Base-by-base conservation (phyloP, 2,797 vertebrate species). In the Gallirallus australis region DNA sequence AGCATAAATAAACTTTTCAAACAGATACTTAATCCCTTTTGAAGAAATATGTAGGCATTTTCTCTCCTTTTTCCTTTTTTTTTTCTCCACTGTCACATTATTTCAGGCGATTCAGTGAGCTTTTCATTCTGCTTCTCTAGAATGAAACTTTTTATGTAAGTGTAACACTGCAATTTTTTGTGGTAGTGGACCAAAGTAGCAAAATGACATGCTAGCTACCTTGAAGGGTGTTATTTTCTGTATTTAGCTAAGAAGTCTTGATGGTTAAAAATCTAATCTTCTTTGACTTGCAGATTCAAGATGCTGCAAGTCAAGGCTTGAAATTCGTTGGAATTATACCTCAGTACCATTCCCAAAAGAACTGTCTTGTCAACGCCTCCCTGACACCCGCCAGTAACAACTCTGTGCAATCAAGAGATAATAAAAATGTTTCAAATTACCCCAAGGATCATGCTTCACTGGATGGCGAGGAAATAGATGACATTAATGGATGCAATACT, bases 321-420 rank as follows among this genome's bases (percentile, higher is more conserved):
- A 98, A 98, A 96, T 99, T 99, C 65, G 98, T 99, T 30, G 99
- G 99, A 56, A 99, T 99, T 69, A 97, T 99, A 89, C 99, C 99
- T 95, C 99, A 99, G 89, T 99, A 99, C 27, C 98, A 96, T 40
- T 98, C 97, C 90, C 90, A 98, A 23, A 98, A 63, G 91, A 93
- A 91, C 89, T 95, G 95, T 20, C 95, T 89, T 25, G 94, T 96
- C 86, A 87, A 82, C 54, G 3, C 94, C 64, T 81, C 93, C 70
- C 69, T 88, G 40, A 81, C 52, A 75, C 90, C 97, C 31, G 23
- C 94, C 75, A 93, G 96, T 92, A 97, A 91, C 82, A 97, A 94
- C 68, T 90, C 94, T 20, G 78, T 92, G 42, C 96, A 97, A 61
- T 82, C 95, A 71, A 89, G 77, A 86, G 95, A 93, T 71, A 94